phyloP scores from a whole-genome alignment of 2,888 invertebrate species.

The Nebria brevicollis region DNA sequence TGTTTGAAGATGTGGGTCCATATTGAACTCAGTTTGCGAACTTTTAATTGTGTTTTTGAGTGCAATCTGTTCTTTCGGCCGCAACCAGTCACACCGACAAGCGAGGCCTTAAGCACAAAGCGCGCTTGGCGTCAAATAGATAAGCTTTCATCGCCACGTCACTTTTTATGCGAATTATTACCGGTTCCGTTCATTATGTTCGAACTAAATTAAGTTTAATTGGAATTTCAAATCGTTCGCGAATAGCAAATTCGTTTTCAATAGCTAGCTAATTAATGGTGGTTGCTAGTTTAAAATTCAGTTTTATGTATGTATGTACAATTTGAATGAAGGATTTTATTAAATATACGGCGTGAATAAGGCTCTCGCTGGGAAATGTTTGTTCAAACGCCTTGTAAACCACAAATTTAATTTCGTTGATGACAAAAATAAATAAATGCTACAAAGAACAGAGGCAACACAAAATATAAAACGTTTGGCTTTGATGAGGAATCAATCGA shows the following conservation, averaged over 20 bases:
- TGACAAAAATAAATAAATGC: neutral
- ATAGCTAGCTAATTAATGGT: neutral
- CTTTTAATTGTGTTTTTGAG: constrained; percentile 47
- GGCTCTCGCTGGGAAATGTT: neutral
- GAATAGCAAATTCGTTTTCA: neutral
- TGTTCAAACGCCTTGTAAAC: neutral
- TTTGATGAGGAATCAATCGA: neutral
- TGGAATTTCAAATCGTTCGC: neutral
- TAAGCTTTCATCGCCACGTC: neutral
- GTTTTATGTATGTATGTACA: too few relatives aligned
- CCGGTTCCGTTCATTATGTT: neutral
- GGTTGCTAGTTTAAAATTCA: neutral
- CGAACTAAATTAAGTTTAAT: neutral
- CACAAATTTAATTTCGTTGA: neutral
- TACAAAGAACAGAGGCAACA: neutral
- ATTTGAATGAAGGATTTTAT: neutral
- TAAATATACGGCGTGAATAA: neutral
- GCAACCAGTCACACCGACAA: neutral
- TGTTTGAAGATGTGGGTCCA: constrained; percentile 13
- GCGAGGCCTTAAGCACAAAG: constrained; percentile 19
- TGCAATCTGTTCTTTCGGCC: constrained; percentile 25
- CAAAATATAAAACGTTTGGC: neutral
- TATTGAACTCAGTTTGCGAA: constrained; percentile 23
- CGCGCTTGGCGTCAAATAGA: constrained; percentile 2
- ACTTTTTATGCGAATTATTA: neutral